These are phyloP conservation scores for Apogon talboti DNA, from an alignment of 2,797 vertebrate species.

Conservation along the genomic window DNA sequence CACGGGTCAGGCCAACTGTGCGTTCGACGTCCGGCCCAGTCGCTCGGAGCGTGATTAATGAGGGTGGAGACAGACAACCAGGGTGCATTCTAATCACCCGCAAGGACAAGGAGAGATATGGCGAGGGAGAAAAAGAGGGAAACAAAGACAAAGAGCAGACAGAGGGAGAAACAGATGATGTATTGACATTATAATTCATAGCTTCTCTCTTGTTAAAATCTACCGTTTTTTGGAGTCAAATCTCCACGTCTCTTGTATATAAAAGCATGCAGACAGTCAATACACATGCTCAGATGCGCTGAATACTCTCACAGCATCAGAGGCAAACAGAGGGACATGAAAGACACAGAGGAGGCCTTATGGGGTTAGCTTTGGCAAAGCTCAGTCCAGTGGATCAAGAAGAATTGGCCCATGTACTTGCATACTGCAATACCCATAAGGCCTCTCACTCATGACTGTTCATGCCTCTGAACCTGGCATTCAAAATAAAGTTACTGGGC, in stretches of 20 bases:
- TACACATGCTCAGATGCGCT: slow-evolving; percentile 18
- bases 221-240: too few species aligned
- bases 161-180: slow-evolving; percentile 16
- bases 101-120: slow-evolving; percentile 73
- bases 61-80: slow-evolving; percentile 70
- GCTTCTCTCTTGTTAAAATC: slow-evolving; percentile 12
- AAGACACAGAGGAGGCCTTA: slow-evolving; percentile 63
- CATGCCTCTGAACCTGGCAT: slow-evolving; percentile 55
- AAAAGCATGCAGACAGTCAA: slow-evolving; percentile 8
- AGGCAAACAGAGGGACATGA: slow-evolving; percentile 64
- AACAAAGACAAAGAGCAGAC: slow-evolving; percentile 10
- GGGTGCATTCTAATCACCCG: slow-evolving; percentile 78
- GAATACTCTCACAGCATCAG: slow-evolving; percentile 51
- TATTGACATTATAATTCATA: slow-evolving; percentile 38
- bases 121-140: slow-evolving; percentile 12
- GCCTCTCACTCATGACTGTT: slow-evolving; percentile 53
- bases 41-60: slow-evolving; percentile 80
- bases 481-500: slow-evolving; percentile 65
- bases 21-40: slow-evolving; percentile 67
- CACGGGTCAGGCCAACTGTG: slow-evolving; percentile 69
- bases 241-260: background rate
- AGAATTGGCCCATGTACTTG: slow-evolving; percentile 57
- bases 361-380: slow-evolving; percentile 62
- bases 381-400: slow-evolving; percentile 62
- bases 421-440: slow-evolving; percentile 60